Conservation (phyloP, 2,797 vertebrate species). For the Melanotaenia pygmaea region DNA sequence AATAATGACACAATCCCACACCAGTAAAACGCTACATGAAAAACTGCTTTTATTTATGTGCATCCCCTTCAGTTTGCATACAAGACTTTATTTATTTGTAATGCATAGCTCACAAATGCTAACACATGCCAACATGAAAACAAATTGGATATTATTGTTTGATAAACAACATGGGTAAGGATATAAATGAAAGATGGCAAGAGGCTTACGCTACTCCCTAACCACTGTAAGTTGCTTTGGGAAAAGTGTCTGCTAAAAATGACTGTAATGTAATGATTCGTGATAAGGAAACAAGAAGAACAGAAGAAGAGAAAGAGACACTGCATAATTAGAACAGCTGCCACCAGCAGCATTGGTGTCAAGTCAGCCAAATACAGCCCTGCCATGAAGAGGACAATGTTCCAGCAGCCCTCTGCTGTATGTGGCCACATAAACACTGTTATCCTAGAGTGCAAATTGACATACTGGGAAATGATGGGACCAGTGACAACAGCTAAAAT, state of each 20-base stretch:
- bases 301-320: constrained; percentile 38
- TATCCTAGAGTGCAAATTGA: constrained; percentile 22
- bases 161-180: background rate
- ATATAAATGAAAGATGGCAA: constrained; percentile 2
- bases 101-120: background rate
- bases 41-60: background rate
- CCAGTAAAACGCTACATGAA: background rate
- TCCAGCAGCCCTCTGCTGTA: constrained; percentile 25
- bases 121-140: background rate
- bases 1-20: background rate
- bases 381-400: constrained; percentile 48
- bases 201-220: background rate
- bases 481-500: constrained; percentile 16
- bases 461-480: constrained; percentile 21
- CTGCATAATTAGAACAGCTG: constrained; percentile 49
- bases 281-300: constrained; percentile 8
- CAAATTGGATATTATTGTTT: background rate
- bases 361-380: constrained; percentile 58
- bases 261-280: too few species aligned
- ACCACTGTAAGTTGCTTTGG: too few species aligned
- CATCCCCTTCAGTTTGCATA: background rate
- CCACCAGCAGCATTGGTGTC: constrained; percentile 12
- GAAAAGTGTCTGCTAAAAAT: too few species aligned
- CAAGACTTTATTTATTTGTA: background rate
- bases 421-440: constrained; percentile 36